Conservation (phyloP, 92 coral and sea anemone species). For the Palythoa grandiflora region DNA sequence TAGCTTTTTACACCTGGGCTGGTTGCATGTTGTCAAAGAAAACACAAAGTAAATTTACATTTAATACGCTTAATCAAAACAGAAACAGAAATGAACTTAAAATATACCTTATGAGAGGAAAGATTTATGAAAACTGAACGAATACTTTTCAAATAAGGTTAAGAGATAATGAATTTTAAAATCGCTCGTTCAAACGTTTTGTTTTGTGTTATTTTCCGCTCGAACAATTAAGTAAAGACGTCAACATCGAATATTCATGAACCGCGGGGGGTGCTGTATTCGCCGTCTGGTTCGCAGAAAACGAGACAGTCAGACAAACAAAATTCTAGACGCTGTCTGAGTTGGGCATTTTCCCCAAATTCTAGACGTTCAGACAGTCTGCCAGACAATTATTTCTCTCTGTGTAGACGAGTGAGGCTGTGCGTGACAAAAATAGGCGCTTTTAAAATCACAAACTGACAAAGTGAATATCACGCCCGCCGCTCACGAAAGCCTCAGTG, state of each 20-base stretch:
- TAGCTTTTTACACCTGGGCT: background rate
- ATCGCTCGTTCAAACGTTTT: background rate
- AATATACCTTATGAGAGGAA: background rate
- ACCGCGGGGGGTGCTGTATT: slow-evolving; percentile 44
- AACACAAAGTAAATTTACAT: background rate
- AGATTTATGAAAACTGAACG: background rate
- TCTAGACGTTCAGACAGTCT: slow-evolving; percentile 56
- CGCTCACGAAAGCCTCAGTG: background rate
- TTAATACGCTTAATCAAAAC: background rate
- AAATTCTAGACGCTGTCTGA: slow-evolving; percentile 54
- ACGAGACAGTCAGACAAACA: slow-evolving; percentile 59
- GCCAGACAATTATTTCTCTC: slow-evolving; percentile 46
- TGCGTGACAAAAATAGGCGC: slow-evolving; percentile 40
- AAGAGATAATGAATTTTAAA: background rate
- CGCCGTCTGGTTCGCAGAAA: slow-evolving; percentile 49
- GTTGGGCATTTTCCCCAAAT: slow-evolving; percentile 26
- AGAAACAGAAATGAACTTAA: background rate
- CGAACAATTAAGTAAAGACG: background rate
- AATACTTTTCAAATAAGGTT: background rate
- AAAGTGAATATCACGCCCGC: slow-evolving; percentile 8
- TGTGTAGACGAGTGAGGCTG: slow-evolving; percentile 11
- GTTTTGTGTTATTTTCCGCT: slow-evolving; percentile 15
- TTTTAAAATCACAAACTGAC: background rate
- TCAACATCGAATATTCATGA: slow-evolving; percentile 44
- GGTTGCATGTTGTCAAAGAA: background rate